Base-by-base conservation (phyloP, 2,888 invertebrate genomes). In the Parelbella ahira region DNA sequence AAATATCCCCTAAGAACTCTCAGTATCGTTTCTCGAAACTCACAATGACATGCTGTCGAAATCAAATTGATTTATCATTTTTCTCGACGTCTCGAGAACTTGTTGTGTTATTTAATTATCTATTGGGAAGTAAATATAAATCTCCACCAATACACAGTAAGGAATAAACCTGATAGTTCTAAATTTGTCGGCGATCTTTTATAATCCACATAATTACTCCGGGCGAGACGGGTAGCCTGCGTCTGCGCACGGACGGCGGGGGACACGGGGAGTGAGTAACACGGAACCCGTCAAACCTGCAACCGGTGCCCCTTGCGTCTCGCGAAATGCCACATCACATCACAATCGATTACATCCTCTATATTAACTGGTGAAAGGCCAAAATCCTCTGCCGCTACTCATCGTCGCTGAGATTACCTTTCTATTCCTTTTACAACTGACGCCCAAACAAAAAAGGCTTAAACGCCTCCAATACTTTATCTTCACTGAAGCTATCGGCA, bases 221-320 rank as follows among this genome's bases (percentile, higher is more conserved):
- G 50, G 54, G 45, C 49, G 52, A 52, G 54, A 54, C 41, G 41
- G 9, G 41, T 41, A 63, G 67, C 63, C 73, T 68, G 60, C 53
- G 44, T 48, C 50, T 43, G 60, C 61, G 68, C 70, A 72, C 76
- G 41, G 42, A 36, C 32, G 29, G 50, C 41, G 56, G 54, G 56
- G 42, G 54, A 49, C 47, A 53, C 62, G 60, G 63, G 57, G 53
- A 46, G 53, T 55, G 83, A 54, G 84, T 84, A 84, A 84, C 83
- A 84, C 84, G 76, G 84, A 84, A 81, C 84, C 84, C 64, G 84
- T 82, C 81, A 68, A 68, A 82, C 83, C 75, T 78, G 81, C 77
- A 71, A 60, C 68, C 66, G 66, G 63, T 63, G 63, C 59, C 68
- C 61, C 68, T 69, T 56, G 63, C 63, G 58, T 64, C 71, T 79